Evolutionary conservation across 2,797 vertebrate species (phyloP).

Genomic region (Anableps anableps): DNA sequence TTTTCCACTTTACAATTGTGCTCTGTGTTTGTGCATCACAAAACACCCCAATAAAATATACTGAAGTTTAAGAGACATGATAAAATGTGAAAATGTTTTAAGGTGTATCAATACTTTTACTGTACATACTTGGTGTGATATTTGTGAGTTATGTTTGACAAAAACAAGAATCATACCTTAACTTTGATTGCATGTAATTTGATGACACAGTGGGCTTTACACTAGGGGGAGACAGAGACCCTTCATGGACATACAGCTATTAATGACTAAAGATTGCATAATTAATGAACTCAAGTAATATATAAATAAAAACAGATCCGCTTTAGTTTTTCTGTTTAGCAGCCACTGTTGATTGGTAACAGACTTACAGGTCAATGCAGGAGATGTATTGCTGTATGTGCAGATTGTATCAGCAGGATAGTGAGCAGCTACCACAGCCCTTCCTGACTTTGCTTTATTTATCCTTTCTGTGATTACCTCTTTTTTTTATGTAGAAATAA

Average conservation of each 20-base stretch:
- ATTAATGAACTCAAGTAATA: slow-evolving; percentile 42
- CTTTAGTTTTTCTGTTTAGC: background rate
- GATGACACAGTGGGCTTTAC: slow-evolving; percentile 61
- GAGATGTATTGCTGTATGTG: background rate
- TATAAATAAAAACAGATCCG: slow-evolving; percentile 19
- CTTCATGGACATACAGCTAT: slow-evolving; percentile 42
- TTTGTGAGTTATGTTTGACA: background rate
- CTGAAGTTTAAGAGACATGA: background rate
- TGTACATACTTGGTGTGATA: background rate
- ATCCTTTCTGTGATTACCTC: slow-evolving; percentile 3
- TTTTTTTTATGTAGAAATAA: slow-evolving; percentile 15
- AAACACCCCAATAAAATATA: background rate
- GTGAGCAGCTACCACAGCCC: background rate
- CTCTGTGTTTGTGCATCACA: background rate
- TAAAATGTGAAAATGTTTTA: background rate
- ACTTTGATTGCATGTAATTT: slow-evolving; percentile 47
- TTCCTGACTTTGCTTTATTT: slow-evolving; percentile 6
- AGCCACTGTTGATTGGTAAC: background rate
- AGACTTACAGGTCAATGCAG: too few species aligned
- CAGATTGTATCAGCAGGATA: background rate
- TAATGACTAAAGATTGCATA: slow-evolving; percentile 23
- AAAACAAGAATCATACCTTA: slow-evolving; percentile 1
- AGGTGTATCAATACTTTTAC: background rate
- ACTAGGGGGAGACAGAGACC: slow-evolving; percentile 82
- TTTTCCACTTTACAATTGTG: background rate